A percentile compares a stretch with the other conserved stretches of the same genome.
phyloP scores from a whole-genome alignment of 2,113 vertebrate genomes.

The Ciconia boyciana region DNA sequence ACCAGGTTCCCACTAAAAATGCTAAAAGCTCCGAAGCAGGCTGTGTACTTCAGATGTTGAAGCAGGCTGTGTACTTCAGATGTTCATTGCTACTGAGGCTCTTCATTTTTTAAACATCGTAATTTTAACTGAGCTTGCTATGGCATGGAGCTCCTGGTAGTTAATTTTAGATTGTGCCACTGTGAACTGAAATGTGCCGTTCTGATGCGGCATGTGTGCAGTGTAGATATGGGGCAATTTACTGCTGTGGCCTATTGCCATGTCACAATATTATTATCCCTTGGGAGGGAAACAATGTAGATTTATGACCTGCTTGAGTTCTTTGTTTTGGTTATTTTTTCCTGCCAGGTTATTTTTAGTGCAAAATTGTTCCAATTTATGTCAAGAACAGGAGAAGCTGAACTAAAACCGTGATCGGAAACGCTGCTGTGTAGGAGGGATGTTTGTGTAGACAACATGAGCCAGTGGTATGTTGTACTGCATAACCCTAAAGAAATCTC shows the following conservation, averaged over 20 bases:
- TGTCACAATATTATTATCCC: background rate
- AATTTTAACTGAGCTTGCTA: background rate
- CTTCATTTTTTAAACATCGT: background rate
- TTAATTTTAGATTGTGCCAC: background rate
- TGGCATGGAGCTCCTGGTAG: background rate
- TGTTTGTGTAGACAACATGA: background rate
- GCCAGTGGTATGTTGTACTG: background rate
- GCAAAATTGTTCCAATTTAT: slow-evolving; percentile 18
- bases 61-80: background rate
- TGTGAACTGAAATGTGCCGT: background rate
- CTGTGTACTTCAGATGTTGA: background rate
- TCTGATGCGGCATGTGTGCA: background rate
- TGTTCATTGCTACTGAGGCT: background rate
- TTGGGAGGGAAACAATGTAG: background rate
- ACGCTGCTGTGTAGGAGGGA: background rate
- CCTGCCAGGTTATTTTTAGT: slow-evolving; percentile 24
- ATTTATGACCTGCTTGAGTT: slow-evolving; percentile 1
- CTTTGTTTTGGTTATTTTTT: slow-evolving; percentile 34
- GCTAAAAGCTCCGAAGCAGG: background rate
- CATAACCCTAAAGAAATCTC: background rate
- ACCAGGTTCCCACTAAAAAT: background rate
- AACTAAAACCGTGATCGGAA: background rate
- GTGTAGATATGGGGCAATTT: background rate
- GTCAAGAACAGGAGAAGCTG: background rate
- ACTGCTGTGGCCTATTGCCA: background rate